Evolutionary conservation across 2,797 vertebrate genomes (phyloP).

Genomic region (Sphenopsis melanotis): DNA sequence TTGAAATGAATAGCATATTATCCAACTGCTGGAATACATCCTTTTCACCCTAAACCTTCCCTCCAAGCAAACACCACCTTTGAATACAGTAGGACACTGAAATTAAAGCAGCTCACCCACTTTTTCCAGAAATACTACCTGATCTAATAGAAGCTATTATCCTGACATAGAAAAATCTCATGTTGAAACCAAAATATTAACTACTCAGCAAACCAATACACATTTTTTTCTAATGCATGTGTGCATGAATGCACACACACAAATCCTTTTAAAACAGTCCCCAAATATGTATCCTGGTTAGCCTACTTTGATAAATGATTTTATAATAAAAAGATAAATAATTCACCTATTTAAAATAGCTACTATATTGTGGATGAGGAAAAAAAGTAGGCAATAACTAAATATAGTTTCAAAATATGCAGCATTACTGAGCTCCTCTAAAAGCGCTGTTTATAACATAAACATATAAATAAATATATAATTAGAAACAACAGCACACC

Average conservation of each 20-base stretch:
- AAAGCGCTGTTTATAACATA: not conserved
- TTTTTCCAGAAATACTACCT: not conserved
- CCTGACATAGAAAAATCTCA: not conserved
- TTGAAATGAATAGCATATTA: not conserved
- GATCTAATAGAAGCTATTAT: not conserved
- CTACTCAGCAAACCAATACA: not conserved
- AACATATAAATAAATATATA: not conserved
- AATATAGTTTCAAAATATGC: not conserved
- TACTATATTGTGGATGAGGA: not conserved
- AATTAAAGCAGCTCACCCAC: not conserved
- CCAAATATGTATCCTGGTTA: not conserved
- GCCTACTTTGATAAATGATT: not conserved
- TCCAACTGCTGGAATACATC: not conserved
- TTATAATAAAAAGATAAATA: not conserved
- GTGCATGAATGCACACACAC: fast-evolving
- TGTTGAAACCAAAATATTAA: not conserved
- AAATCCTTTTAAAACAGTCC: not conserved
- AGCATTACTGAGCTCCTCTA: not conserved
- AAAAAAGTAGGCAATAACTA: not conserved
- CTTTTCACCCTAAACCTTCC: not conserved
- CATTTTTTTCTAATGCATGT: not conserved
- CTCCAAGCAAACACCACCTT: not conserved
- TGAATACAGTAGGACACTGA: not conserved
- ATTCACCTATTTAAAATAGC: not conserved
- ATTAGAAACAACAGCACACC: not conserved